Evolutionary conservation across 1,140 invertebrate species (phyloP), one percentile per base, ranked within the genome.

Genomic region (Drosophila sechellia): DNA sequence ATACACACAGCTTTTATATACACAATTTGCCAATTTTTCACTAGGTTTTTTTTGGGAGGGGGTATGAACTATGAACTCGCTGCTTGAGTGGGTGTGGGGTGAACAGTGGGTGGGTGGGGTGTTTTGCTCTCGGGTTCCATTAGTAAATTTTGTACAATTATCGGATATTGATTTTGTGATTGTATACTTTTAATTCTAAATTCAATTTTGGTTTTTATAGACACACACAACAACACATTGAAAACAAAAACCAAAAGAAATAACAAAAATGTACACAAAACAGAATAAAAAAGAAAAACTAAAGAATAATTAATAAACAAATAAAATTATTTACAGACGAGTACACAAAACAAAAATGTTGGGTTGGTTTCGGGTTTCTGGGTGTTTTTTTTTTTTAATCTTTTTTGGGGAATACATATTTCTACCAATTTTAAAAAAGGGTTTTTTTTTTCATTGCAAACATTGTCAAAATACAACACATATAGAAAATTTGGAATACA

Each of bases 181-280:
- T 39, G 69, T 69, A 15, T 27, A 48, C 54, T 20, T 39, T 31
- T 56, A 54, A 48, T 68, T 60, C 17, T 35, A 46, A 55, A 68
- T 69, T 57, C 43, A 50, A 40, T 17, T 74, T 70, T 20, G 17
- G 50, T 34, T 71, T 70, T 71, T 49, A 75, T 55, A 76, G 53
- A 77, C 73, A 77, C 55, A 77, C 60, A 86, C 83, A 86, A 86
- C 83, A 86, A 89, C 83, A 87, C 81, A 86, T 75, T 79, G 74
- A 87, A 76, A 79, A 87, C 74, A 79, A 78, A 87, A 81, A 78
- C 68, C 54, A 70, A 72, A 85, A 59, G 43, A 49, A 71, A 65
- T 78, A 87, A 74, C 66, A 76, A 49, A 76, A 71, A 75, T 86
- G 58, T 74, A 86, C 61, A 76, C 59, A 43, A 46, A 77, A 70